phyloP scores from a whole-genome alignment of 2,888 invertebrate species.

The Drosophila vallismaia region DNA sequence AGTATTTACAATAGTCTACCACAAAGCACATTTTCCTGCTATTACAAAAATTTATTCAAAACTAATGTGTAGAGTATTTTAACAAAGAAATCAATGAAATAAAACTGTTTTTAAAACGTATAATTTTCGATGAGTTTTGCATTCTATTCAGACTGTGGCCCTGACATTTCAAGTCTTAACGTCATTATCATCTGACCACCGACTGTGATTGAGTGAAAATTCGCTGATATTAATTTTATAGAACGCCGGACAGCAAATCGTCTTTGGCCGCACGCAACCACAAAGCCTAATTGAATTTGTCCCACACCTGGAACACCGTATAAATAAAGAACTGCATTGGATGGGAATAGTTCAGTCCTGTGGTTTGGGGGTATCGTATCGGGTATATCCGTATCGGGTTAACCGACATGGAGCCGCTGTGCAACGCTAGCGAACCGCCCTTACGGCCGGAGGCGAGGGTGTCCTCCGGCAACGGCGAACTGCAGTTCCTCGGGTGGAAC shows the following conservation, averaged over 20 bases:
- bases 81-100: background rate
- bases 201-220: constrained; percentile 17
- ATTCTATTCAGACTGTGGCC: background rate
- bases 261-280: constrained; percentile 68
- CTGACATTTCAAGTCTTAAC: constrained; percentile 21
- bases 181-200: constrained; percentile 24
- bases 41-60: background rate
- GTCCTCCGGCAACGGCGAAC: constrained; percentile 62
- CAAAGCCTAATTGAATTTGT: constrained; percentile 66
- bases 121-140: no score
- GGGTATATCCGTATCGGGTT: constrained; percentile 13
- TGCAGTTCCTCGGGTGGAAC: constrained; percentile 89
- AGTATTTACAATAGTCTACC: background rate
- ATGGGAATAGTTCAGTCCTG: constrained; percentile 30
- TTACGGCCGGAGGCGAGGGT: constrained; percentile 69
- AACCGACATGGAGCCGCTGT: constrained; percentile 51
- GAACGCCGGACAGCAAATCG: constrained; percentile 69
- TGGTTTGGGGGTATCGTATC: constrained; percentile 9
- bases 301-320: constrained; percentile 1
- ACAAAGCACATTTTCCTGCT: background rate
- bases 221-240: constrained; percentile 31
- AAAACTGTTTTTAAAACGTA: background rate
- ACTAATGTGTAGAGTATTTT: background rate
- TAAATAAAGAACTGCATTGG: constrained; percentile 50
- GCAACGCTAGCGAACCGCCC: constrained; percentile 69